phyloP scores from a whole-genome alignment of 2,888 invertebrate genomes.

The Gastrophysa polygoni region DNA sequence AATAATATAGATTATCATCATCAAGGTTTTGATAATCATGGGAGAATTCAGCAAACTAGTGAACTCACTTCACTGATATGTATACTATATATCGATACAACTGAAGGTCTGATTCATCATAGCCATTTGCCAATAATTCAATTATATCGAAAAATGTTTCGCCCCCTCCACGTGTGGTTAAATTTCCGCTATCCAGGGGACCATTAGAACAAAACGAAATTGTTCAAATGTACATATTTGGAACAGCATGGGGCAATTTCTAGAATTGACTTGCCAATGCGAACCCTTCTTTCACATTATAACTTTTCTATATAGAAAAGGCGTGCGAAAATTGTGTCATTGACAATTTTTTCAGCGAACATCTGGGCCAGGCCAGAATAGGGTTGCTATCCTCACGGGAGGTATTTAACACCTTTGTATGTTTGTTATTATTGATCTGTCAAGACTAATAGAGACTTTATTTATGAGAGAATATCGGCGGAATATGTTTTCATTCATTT shows the following conservation, averaged over 20 bases:
- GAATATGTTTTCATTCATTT: constrained; percentile 1
- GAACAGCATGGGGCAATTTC: constrained; percentile 36
- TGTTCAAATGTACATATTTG: constrained; percentile 21
- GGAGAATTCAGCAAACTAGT: not conserved
- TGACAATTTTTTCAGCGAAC: constrained; percentile 44
- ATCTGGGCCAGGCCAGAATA: constrained; percentile 28
- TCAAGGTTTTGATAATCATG: not conserved
- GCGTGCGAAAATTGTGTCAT: constrained; percentile 54
- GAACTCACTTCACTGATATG: too few relatives aligned
- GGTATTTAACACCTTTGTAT: constrained; percentile 36
- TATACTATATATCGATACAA: not conserved
- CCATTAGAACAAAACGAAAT: constrained; percentile 31
- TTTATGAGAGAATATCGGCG: constrained; percentile 15
- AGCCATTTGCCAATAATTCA: constrained; percentile 27
- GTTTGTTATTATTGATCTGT: constrained; percentile 39
- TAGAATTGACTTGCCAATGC: constrained; percentile 44
- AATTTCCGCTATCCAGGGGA: constrained; percentile 22
- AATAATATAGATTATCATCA: too few relatives aligned
- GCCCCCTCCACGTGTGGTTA: constrained; percentile 25
- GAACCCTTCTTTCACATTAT: constrained; percentile 46
- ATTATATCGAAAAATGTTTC: constrained; percentile 22
- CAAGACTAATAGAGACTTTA: constrained; percentile 29
- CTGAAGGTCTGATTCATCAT: not conserved
- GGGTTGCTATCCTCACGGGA: constrained; percentile 33
- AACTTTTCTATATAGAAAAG: constrained; percentile 48